phyloP scores from a whole-genome alignment of 2,888 invertebrate species.

The Willowsia nigromaculata region DNA sequence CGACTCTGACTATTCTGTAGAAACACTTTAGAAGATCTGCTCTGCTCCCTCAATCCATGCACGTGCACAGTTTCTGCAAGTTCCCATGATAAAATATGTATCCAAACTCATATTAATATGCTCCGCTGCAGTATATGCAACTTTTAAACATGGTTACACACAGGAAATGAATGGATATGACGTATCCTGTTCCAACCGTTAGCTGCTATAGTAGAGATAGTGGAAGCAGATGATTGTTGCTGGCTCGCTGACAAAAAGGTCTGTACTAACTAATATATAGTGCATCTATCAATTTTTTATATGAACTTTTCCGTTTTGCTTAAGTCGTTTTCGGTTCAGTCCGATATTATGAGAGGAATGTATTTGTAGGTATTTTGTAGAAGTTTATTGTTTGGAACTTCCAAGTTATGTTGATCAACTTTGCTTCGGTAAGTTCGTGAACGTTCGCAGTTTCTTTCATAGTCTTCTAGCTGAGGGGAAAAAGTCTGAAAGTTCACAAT shows the following conservation, averaged over 20 bases:
- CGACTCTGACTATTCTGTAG: neutral
- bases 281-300: neutral
- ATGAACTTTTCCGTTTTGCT: neutral
- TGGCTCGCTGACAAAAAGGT: neutral
- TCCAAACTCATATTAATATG: neutral
- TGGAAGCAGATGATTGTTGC: neutral
- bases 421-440: neutral
- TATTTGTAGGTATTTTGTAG: neutral
- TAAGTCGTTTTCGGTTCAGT: neutral
- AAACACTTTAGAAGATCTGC: neutral
- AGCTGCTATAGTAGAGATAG: neutral
- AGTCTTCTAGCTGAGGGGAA: neutral
- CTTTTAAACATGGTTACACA: neutral
- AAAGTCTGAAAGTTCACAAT: neutral
- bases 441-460: neutral
- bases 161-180: neutral
- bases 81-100: neutral
- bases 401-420: neutral
- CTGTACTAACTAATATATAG: neutral
- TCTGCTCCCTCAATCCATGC: neutral
- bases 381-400: neutral
- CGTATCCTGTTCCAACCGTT: neutral
- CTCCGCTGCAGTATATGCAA: neutral
- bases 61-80: slow-evolving; percentile 24
- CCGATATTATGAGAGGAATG: neutral